Evolutionary conservation across 2,888 invertebrate species (phyloP).

Genomic region (Meteorus cinctellus): DNA sequence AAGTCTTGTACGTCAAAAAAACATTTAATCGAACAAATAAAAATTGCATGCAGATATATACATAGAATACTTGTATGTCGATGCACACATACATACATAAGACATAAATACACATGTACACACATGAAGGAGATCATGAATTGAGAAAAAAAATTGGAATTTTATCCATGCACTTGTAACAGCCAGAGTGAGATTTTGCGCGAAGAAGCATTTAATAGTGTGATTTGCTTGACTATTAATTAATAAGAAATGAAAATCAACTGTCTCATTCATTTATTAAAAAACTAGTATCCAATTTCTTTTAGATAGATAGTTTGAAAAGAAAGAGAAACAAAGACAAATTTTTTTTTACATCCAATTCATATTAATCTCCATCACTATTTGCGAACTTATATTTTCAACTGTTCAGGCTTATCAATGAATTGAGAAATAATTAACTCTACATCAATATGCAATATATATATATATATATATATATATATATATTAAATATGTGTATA

Average conservation of each 20-base stretch:
- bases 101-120: constrained; percentile 21
- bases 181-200: constrained; percentile 26
- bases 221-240: constrained; percentile 17
- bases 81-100: constrained; percentile 11
- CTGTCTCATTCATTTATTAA: neutral
- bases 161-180: constrained; percentile 9
- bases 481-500: neutral
- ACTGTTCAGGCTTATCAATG: neutral
- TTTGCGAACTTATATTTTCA: neutral
- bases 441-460: constrained; percentile 1
- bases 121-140: neutral
- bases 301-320: constrained; percentile 12
- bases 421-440: neutral
- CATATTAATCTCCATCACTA: neutral
- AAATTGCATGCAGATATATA: neutral
- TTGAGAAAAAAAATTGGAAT: constrained; percentile 19
- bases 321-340: neutral
- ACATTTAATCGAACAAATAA: constrained; percentile 4
- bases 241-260: constrained; percentile 15
- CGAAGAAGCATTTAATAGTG: constrained; percentile 28
- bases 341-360: neutral
- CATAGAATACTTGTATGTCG: neutral
- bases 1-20: constrained; percentile 12
- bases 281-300: constrained; percentile 9
- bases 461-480: neutral